Base-by-base conservation (phyloP, 2,888 invertebrate species). In the Rhingia rostrata region DNA sequence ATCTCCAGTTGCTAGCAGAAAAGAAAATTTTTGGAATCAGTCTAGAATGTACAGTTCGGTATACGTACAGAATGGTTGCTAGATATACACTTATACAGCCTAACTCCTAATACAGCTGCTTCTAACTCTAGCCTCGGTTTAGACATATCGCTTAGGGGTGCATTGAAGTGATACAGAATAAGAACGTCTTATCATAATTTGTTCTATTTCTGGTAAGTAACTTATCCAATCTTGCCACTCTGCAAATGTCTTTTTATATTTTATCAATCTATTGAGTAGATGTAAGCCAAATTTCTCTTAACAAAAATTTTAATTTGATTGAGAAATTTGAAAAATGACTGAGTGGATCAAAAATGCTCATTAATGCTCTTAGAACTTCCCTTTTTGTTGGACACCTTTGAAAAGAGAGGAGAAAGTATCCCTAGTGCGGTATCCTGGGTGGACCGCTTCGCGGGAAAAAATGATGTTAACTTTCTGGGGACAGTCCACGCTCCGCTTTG, bases 331-430 rank as follows among this genome's bases (percentile, higher is more conserved):
- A 41, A 2, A 72, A 56, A 6, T 66, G 66, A 0, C 66, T 56
- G 4, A 49, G 30, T 22, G 64, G 74, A 30, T 75, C 81, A 14
- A 70, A 75, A 43, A 81, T 43, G 41, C 70, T 64, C 75, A 75
- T 79, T 6, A 84, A 45, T 5, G 32, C 53, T 33, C 53, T 73
- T 10, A 78, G 53, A 9, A 74, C 43, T 10, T 74, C 73, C 4
- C 78, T 45, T 51, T 80, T 80, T 7, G 80, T 67, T 35, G 67
- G 80, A 0, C 5, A 35, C 6, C 4, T 73, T 49, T 33, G 7
- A 22, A 1, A 1, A 22, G 22, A 22, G 1, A 22, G 22, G 22
- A 2, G 22, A 22, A 22, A 22, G 22, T n/a, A n/a, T n/a, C n/a
- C n/a, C n/a, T n/a, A n/a, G n/a, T n/a, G n/a, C n/a, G n/a, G n/a